Evolutionary conservation across 2,113 vertebrate species (phyloP).

Genomic region (Fulmarus glacialis): DNA sequence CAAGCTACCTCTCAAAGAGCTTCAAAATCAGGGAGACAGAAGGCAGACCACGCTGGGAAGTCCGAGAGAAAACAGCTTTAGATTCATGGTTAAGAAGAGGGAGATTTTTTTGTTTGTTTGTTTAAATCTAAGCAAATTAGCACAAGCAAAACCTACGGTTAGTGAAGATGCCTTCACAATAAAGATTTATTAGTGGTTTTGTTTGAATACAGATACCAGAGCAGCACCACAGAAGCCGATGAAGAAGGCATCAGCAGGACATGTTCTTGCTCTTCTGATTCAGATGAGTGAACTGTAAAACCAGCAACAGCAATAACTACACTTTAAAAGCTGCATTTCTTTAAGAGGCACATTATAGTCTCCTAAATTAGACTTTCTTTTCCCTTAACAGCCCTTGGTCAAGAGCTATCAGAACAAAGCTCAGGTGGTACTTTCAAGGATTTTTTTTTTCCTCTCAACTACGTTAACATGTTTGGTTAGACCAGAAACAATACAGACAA

Average conservation of each 20-base stretch:
- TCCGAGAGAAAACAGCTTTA: neutral
- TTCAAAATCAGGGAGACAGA: neutral
- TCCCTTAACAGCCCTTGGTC: neutral
- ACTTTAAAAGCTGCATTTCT: neutral
- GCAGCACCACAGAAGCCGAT: neutral
- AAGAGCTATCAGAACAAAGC: neutral
- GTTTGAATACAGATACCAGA: neutral
- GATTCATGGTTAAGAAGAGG: neutral
- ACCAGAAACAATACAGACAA: neutral
- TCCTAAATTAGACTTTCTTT: neutral
- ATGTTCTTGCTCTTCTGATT: neutral
- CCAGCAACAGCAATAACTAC: neutral
- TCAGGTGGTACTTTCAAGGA: neutral
- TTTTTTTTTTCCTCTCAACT: neutral
- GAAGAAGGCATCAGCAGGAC: neutral
- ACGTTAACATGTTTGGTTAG: accelerated
- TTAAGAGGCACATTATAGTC: neutral
- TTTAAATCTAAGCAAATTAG: neutral
- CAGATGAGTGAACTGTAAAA: neutral
- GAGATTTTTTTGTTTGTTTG: neutral
- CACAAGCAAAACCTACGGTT: neutral
- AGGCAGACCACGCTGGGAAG: neutral
- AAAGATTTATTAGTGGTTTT: neutral
- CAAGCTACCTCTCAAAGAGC: neutral
- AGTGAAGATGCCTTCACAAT: neutral